phyloP scores from a whole-genome alignment of 2,888 invertebrate genomes.

The Epinotia ramella region DNA sequence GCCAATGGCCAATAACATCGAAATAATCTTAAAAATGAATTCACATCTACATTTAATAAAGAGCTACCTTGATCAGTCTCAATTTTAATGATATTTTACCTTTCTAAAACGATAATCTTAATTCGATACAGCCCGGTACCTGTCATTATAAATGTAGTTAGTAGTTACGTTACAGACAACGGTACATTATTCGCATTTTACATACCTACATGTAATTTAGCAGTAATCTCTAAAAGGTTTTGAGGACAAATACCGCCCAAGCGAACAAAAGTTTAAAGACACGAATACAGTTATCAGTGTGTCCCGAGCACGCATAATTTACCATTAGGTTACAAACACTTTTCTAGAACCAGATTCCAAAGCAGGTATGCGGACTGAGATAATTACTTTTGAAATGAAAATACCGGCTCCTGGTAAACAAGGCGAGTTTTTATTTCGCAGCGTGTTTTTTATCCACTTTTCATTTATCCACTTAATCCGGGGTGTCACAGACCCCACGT shows the following conservation, averaged over 20 bases:
- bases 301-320: conserved; percentile 7
- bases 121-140: too few species aligned
- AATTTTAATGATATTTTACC: too few species aligned
- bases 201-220: neutral
- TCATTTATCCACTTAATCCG: conserved; percentile 63
- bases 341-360: conserved; percentile 28
- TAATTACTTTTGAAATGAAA: conserved; percentile 43
- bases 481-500: conserved; percentile 63
- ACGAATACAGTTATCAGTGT: conserved; percentile 7
- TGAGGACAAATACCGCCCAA: neutral
- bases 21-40: too few species aligned
- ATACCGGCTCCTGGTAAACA: conserved; percentile 17
- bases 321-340: conserved; percentile 13
- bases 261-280: conserved; percentile 7
- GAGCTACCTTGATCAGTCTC: too few species aligned
- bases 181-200: too few species aligned
- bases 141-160: too few species aligned
- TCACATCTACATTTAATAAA: too few species aligned
- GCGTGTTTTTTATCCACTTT: conserved; percentile 49
- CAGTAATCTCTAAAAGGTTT: neutral
- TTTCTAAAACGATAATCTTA: too few species aligned
- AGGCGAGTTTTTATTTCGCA: conserved; percentile 39
- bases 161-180: too few species aligned
- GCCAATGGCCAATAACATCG: too few species aligned
- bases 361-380: conserved; percentile 18